Evolutionary conservation across 2,113 vertebrate genomes (phyloP), one percentile per base, ranked within the genome.

Genomic region (Gallinago undulata): DNA sequence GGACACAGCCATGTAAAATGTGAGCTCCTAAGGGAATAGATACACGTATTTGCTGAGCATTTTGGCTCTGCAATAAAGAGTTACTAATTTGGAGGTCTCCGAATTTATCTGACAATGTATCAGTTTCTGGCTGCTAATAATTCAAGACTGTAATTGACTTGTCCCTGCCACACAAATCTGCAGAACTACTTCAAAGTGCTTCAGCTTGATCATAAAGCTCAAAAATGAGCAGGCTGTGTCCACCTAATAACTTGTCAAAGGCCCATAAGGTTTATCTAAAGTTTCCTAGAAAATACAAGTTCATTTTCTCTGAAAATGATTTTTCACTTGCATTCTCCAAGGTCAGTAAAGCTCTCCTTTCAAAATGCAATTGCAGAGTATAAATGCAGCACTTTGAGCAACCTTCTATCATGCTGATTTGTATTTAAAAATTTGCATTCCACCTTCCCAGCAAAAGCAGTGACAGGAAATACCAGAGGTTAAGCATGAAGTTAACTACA

Each of bases 221-320:
- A 81, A 84, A 86, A 89, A 82, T 87, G 69, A 95, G 84, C 87
- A 91, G 89, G 19, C 12, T 67, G 13, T 89, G 39, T 16, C 37
- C 51, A 84, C 72, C 73, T 89, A 97, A 84, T 70, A 93, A 80
- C 8, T 90, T 92, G 84, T 78, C 23, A 89, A 87, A 95, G n/a
- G 51, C 76, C 90, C 56, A 35, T 72, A 87, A 84, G 8, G 15
- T 93, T 87, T 95, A 91, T 75, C 69, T 94, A 75, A 79, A 91
- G 30, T 22, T 84, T 84, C 33, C 47, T 87, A 67, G 62, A 87
- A 96, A 97, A 93, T 64, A 33, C 7, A 72, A 75, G 55, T 87
- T 89, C 69, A 72, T 30, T 87, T 96, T 87, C 33, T 78, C 60
- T 60, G 14, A 69, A 94, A 94, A 91, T 0, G 0, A 45, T 78